Percentiles rank a stretch among this genome's conserved stretches.
Conservation (phyloP, 1,140 invertebrate genomes). For the Neomicropteryx cornuta region DNA sequence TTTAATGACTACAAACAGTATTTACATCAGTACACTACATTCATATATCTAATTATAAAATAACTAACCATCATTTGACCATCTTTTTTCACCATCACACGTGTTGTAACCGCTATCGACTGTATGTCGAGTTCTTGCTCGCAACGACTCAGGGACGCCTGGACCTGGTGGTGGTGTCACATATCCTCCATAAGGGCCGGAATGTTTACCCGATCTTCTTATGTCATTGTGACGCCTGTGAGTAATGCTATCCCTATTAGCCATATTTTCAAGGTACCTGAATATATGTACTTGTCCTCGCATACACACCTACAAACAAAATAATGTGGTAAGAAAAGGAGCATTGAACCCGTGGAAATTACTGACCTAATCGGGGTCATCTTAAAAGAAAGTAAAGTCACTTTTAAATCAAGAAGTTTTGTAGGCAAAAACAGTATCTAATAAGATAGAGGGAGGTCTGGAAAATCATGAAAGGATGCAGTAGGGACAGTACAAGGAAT, state of each 20-base stretch:
- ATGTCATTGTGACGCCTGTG: slow-evolving; percentile 41
- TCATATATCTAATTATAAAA: not conserved
- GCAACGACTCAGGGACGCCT: slow-evolving; percentile 37
- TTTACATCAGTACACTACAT: no score
- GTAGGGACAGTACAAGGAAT: no score
- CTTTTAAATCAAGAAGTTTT: no score
- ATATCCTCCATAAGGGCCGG: slow-evolving; percentile 20
- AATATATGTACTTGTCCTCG: slow-evolving; percentile 88
- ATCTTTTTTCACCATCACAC: slow-evolving; percentile 71
- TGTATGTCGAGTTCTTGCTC: slow-evolving; percentile 54
- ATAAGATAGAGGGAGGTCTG: no score
- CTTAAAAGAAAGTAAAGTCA: not conserved
- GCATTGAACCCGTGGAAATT: not conserved
- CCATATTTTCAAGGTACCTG: slow-evolving; percentile 85
- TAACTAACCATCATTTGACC: slow-evolving; percentile 64
- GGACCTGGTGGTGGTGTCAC: slow-evolving; percentile 39
- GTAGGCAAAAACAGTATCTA: no score
- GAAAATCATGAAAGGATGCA: no score
- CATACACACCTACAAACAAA: slow-evolving; percentile 63
- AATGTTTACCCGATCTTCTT: slow-evolving; percentile 31
- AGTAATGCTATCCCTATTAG: slow-evolving; percentile 51
- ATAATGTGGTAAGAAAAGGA: slow-evolving; percentile 1
- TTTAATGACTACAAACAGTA: not conserved
- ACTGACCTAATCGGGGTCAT: not conserved
- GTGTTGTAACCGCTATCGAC: slow-evolving; percentile 85